These are phyloP conservation scores for Lasioglossum leucozonium DNA, from an alignment of 2,888 invertebrate species.

Conservation along the genomic window DNA sequence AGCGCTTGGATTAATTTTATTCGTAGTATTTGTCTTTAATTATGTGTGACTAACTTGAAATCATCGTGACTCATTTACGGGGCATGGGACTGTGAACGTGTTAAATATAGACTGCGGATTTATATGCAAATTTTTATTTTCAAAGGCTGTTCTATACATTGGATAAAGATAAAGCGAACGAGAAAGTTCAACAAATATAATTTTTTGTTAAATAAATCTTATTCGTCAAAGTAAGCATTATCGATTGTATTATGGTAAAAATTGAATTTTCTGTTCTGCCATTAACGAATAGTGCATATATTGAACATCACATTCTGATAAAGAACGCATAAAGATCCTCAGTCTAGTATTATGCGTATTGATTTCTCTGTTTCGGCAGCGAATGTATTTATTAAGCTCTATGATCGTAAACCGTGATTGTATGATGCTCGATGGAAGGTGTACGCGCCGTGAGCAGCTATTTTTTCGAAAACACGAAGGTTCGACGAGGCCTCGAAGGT, in stretches of 20 bases:
- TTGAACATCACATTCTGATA: neutral
- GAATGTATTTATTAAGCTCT: neutral
- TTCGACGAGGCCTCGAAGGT: neutral
- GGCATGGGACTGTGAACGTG: neutral
- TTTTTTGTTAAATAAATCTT: neutral
- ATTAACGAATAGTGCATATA: neutral
- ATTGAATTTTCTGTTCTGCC: neutral
- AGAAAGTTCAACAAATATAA: neutral
- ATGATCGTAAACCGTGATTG: neutral
- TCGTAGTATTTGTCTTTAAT: neutral
- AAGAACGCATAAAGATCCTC: neutral
- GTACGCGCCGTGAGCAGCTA: neutral
- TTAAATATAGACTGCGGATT: neutral
- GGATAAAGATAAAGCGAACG: no score
- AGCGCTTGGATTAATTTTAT: neutral
- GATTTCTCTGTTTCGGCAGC: neutral
- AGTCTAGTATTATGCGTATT: neutral
- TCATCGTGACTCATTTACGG: neutral
- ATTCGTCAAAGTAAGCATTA: no score
- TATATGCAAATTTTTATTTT: neutral
- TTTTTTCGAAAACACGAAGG: neutral
- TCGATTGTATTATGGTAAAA: neutral
- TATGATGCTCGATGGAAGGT: neutral
- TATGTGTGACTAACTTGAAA: slow-evolving; percentile 11
- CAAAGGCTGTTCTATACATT: no score